Percentiles rank a stretch among this genome's conserved stretches.
Evolutionary conservation across 2,797 vertebrate genomes (phyloP).

Genomic region (Orientallactaga sibirica): DNA sequence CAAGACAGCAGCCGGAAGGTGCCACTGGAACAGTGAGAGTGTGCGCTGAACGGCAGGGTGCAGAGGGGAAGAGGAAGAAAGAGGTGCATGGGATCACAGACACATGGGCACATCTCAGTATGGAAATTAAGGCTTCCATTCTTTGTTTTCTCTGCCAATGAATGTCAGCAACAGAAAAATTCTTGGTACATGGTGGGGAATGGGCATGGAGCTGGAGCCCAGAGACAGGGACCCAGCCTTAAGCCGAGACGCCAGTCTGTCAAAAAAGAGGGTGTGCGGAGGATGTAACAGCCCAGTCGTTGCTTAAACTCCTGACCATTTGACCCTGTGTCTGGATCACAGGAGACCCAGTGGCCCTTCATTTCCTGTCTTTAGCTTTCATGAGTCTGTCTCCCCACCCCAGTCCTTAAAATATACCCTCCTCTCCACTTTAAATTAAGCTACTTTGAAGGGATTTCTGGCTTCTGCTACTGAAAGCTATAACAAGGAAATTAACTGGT

Average conservation of each 20-base stretch:
- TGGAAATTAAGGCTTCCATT: neutral
- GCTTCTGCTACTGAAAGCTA: neutral
- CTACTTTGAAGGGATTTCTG: neutral
- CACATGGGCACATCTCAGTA: rapidly evolving
- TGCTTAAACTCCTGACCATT: neutral
- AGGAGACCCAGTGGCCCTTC: neutral
- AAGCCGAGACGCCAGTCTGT: neutral
- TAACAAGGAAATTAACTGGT: neutral
- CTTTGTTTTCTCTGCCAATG: neutral
- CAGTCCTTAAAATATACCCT: neutral
- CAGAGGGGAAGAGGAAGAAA: rapidly evolving
- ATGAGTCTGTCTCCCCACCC: neutral
- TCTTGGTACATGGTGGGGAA: rapidly evolving
- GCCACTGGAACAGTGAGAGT: too few species aligned
- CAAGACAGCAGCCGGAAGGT: neutral
- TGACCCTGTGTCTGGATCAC: neutral
- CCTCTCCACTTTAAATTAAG: neutral
- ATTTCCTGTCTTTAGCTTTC: neutral
- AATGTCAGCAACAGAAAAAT: neutral
- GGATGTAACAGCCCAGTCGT: rapidly evolving
- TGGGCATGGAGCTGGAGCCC: neutral
- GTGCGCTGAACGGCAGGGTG: rapidly evolving
- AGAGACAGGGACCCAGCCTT: rapidly evolving
- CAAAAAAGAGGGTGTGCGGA: rapidly evolving
- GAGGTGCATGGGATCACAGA: too few species aligned